phyloP scores from a whole-genome alignment of 2,113 vertebrate genomes.

The Phaethon lepturus region DNA sequence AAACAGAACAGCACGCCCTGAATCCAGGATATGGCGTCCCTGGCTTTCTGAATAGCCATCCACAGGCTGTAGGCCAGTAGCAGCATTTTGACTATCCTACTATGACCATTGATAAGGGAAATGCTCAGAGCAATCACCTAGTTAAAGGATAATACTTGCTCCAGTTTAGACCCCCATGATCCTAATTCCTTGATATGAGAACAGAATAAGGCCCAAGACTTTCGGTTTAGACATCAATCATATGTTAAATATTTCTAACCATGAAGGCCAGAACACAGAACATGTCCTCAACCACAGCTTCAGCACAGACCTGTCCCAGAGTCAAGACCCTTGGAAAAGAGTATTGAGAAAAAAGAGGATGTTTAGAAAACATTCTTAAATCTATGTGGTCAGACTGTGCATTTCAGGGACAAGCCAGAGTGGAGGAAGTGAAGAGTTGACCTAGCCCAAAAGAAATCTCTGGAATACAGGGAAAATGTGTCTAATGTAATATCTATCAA shows the following conservation, averaged over 20 bases:
- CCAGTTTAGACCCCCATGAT: background rate
- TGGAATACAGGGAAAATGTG: background rate
- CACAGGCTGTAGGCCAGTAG: background rate
- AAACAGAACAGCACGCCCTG: background rate
- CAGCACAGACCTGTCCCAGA: background rate
- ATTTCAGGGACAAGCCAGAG: background rate
- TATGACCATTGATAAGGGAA: background rate
- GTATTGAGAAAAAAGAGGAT: background rate
- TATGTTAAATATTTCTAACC: background rate
- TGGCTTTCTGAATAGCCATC: background rate
- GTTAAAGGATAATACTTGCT: background rate
- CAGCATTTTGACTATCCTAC: background rate
- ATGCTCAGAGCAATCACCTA: background rate
- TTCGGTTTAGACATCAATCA: background rate
- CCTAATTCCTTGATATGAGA: background rate
- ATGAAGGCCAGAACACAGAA: background rate
- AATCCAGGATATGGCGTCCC: background rate
- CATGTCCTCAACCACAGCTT: background rate
- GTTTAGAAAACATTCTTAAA: background rate
- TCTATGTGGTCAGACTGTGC: background rate
- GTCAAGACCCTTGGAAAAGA: background rate
- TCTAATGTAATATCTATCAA: background rate
- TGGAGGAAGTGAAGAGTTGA: background rate
- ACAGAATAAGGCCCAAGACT: background rate
- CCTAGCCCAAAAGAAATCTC: background rate